Evolutionary conservation across 2,797 vertebrate species (phyloP).

Genomic region (Halcyon smyrnensis): DNA sequence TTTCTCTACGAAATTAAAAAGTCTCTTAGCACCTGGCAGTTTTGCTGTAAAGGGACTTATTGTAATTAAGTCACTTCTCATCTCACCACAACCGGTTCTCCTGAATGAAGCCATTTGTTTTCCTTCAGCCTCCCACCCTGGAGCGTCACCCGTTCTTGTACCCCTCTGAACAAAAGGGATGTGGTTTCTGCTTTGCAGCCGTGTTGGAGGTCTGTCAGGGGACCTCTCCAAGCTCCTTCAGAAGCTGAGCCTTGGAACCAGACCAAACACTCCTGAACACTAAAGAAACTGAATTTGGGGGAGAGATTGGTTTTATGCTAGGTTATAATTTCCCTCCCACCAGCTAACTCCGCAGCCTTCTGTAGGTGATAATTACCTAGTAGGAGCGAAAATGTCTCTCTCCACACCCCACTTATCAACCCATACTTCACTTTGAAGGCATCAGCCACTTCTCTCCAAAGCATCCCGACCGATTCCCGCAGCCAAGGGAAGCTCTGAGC

Average conservation of each 20-base stretch:
- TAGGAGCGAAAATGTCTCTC: constrained; percentile 31
- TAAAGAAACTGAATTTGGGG: neutral
- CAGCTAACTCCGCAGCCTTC: constrained; percentile 10
- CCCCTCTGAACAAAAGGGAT: neutral
- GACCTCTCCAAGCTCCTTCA: constrained; percentile 25
- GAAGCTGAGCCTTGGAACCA: constrained; percentile 18
- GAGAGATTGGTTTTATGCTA: neutral
- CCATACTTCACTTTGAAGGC: constrained; percentile 6
- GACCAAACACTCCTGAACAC: neutral
- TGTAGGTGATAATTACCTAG: constrained; percentile 11
- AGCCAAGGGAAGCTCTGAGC: accelerated
- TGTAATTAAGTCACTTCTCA: constrained; percentile 52
- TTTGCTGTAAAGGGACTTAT: constrained; percentile 13
- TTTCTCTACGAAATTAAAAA: constrained; percentile 60
- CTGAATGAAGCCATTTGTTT: neutral
- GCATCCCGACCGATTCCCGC: neutral
- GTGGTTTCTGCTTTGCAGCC: neutral
- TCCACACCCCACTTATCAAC: neutral
- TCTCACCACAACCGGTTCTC: neutral
- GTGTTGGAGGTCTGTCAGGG: neutral
- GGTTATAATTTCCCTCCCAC: constrained; percentile 36
- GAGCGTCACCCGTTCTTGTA: accelerated
- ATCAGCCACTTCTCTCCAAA: neutral
- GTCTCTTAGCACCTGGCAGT: constrained; percentile 56
- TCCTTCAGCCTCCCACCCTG: neutral